These are phyloP conservation scores for Eugnorisma glareosa DNA, from an alignment of 2,888 invertebrate genomes.

Conservation along the genomic window DNA sequence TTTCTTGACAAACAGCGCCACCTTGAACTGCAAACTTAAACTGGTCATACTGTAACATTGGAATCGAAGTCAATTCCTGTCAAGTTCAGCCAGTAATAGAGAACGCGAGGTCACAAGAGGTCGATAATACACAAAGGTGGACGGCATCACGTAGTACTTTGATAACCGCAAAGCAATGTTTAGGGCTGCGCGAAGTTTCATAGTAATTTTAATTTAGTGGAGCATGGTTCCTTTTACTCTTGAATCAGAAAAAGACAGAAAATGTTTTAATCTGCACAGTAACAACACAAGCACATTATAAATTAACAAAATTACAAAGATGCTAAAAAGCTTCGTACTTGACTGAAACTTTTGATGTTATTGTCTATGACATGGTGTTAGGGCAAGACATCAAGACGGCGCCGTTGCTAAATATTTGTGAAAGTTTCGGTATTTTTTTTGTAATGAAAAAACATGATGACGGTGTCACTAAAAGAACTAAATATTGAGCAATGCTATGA, in stretches of 20 bases:
- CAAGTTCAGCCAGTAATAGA: slow-evolving; percentile 72
- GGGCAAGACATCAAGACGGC: neutral
- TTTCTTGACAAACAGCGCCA: no score
- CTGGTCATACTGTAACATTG: no score
- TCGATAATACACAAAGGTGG: slow-evolving; percentile 62
- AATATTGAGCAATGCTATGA: no score
- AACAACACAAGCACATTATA: neutral
- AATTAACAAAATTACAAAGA: neutral
- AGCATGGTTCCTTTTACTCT: neutral
- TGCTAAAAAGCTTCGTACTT: neutral
- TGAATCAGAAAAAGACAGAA: neutral
- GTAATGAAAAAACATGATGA: neutral
- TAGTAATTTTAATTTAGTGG: neutral
- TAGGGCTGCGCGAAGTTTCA: slow-evolving; percentile 51
- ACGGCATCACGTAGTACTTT: slow-evolving; percentile 58
- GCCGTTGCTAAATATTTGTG: neutral
- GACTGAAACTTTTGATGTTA: neutral
- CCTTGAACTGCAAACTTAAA: no score
- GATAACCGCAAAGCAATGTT: slow-evolving; percentile 37
- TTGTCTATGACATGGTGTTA: neutral
- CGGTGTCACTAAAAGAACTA: neutral
- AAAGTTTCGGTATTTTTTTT: no score
- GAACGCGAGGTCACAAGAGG: slow-evolving; percentile 67
- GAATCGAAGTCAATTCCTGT: slow-evolving; percentile 55
- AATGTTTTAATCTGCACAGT: neutral